Evolutionary conservation across 1,140 invertebrate genomes (phyloP).

Genomic region (Steinernema feltiae): DNA sequence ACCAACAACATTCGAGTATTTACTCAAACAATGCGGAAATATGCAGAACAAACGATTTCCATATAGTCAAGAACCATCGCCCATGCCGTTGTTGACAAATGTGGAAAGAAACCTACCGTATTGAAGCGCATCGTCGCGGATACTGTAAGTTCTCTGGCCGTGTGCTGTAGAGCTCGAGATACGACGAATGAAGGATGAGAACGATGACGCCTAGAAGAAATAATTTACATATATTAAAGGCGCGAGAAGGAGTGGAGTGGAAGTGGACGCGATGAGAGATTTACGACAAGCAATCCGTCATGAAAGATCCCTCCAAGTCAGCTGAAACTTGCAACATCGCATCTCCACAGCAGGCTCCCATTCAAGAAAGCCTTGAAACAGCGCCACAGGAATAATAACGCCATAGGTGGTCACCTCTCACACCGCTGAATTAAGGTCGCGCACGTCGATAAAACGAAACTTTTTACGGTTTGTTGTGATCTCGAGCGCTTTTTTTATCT

Average conservation of each 20-base stretch:
- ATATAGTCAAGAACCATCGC: neutral
- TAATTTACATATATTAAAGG: constrained; percentile 10
- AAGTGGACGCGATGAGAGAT: neutral
- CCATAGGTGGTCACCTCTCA: neutral
- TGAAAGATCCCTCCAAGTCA: neutral
- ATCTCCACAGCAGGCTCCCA: neutral
- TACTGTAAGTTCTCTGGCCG: neutral
- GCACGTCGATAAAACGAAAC: constrained; percentile 9
- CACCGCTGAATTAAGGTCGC: neutral
- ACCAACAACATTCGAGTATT: neutral
- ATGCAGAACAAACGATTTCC: neutral
- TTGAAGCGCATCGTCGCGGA: neutral
- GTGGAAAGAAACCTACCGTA: constrained; percentile 7
- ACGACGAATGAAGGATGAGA: neutral
- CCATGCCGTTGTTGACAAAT: too few relatives aligned
- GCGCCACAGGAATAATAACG: neutral
- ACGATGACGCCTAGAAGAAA: neutral
- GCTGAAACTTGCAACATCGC: constrained; percentile 9
- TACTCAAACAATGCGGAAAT: neutral
- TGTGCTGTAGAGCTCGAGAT: neutral
- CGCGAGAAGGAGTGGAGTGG: neutral
- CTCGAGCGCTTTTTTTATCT: neutral
- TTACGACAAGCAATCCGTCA: neutral
- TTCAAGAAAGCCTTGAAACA: neutral
- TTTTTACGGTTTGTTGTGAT: constrained; percentile 6